Evolutionary conservation across 2,797 vertebrate species (phyloP).

Genomic region (Acanthopagrus latus): DNA sequence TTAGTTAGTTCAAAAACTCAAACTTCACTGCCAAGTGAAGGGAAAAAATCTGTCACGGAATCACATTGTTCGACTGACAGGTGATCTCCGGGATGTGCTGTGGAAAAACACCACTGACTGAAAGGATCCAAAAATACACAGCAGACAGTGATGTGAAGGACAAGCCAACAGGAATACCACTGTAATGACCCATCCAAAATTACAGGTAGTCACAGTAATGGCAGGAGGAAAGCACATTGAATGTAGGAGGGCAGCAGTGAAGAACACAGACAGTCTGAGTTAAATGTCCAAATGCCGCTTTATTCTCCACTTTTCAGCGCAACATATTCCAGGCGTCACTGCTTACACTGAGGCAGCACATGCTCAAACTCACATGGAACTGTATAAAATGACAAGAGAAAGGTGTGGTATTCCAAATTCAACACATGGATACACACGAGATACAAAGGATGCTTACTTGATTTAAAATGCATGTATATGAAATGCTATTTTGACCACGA

Average conservation of each 20-base stretch:
- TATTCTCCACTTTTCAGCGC: slow-evolving; percentile 36
- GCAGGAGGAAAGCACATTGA: slow-evolving; percentile 21
- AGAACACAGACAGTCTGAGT: slow-evolving; percentile 10
- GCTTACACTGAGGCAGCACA: background rate
- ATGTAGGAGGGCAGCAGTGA: slow-evolving; percentile 15
- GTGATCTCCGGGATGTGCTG: slow-evolving; percentile 16
- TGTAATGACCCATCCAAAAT: slow-evolving; percentile 38
- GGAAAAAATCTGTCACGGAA: slow-evolving; percentile 9
- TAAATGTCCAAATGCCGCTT: slow-evolving; percentile 23
- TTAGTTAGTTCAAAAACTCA: background rate
- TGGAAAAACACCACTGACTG: slow-evolving; percentile 28
- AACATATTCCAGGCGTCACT: slow-evolving; percentile 22
- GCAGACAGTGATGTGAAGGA: slow-evolving; percentile 39
- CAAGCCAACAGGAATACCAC: slow-evolving; percentile 23
- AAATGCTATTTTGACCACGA: background rate
- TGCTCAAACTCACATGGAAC: background rate
- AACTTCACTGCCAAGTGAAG: slow-evolving; percentile 12
- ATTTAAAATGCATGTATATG: background rate
- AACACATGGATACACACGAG: background rate
- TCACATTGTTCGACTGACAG: slow-evolving; percentile 30
- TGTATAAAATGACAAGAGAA: slow-evolving; percentile 12
- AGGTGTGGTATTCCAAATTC: slow-evolving; percentile 15
- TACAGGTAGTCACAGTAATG: slow-evolving; percentile 34
- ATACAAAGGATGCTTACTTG: background rate
- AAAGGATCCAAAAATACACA: slow-evolving; percentile 46